phyloP scores from a whole-genome alignment of 2,113 vertebrate genomes.

The Erpornis zantholeuca region DNA sequence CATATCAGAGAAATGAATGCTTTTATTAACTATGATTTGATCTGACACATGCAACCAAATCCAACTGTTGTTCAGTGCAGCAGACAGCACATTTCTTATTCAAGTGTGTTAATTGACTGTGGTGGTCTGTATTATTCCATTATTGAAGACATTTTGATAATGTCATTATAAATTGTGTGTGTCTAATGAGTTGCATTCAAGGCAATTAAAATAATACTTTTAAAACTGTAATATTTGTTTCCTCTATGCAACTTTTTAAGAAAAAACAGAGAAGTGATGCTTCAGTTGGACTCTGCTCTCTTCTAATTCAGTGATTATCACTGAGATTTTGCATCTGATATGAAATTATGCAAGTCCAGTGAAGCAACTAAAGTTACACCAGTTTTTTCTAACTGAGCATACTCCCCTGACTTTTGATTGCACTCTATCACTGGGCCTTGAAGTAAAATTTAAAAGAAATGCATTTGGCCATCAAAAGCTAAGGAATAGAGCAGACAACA shows the following conservation, averaged over 20 bases:
- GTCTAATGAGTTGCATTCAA: neutral
- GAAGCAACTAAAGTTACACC: neutral
- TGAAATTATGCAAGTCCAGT: neutral
- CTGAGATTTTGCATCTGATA: neutral
- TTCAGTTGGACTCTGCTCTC: neutral
- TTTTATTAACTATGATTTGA: conserved; percentile 6
- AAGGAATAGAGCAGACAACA: neutral
- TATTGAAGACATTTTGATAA: neutral
- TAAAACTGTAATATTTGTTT: neutral
- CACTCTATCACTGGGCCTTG: neutral
- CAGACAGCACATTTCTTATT: neutral
- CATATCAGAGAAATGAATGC: neutral
- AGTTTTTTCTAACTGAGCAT: neutral
- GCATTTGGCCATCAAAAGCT: neutral
- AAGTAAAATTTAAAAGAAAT: neutral
- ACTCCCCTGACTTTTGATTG: neutral
- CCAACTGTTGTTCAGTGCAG: neutral
- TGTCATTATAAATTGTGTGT: neutral
- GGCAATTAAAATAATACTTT: neutral
- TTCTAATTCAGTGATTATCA: neutral
- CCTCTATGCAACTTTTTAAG: neutral
- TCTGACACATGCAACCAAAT: neutral
- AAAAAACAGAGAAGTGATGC: neutral
- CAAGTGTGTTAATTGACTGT: conserved; percentile 10
- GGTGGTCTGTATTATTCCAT: neutral